These are phyloP conservation scores for Tanytarsus gracilentus DNA, from an alignment of 2,888 invertebrate species.

Conservation along the genomic window DNA sequence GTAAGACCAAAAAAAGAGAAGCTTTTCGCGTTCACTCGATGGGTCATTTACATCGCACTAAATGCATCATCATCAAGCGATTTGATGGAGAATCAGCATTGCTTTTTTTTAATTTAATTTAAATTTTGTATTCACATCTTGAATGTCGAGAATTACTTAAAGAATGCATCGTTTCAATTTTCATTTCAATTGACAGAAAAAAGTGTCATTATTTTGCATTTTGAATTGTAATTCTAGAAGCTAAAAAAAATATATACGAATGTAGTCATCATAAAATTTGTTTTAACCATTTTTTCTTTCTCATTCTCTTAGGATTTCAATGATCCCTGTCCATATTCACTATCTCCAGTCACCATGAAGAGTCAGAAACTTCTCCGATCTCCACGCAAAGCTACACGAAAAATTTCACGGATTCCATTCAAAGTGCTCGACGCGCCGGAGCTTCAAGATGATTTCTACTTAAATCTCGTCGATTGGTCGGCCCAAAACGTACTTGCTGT, in stretches of 20 bases:
- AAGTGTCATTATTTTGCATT: no score
- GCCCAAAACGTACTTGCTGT: slow-evolving; percentile 97
- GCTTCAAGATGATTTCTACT: slow-evolving; percentile 96
- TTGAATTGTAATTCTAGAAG: slow-evolving; percentile 37
- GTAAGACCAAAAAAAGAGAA: no score
- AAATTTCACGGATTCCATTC: slow-evolving; percentile 97
- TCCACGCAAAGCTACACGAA: slow-evolving; percentile 93
- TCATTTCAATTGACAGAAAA: no score
- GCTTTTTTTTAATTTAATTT: neutral
- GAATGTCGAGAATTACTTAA: no score
- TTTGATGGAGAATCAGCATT: no score
- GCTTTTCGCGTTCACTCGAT: neutral
- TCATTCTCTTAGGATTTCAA: slow-evolving; percentile 58
- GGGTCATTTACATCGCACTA: neutral
- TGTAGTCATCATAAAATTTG: slow-evolving; percentile 32
- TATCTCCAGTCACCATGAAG: slow-evolving; percentile 91
- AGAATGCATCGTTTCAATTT: no score
- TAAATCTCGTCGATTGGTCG: slow-evolving; percentile 99
- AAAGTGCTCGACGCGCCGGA: slow-evolving; percentile 95
- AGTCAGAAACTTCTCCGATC: slow-evolving; percentile 90
- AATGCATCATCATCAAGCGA: slow-evolving; percentile 12
- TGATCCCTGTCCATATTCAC: slow-evolving; percentile 80
- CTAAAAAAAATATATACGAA: slow-evolving; percentile 41
- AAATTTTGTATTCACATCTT: neutral
- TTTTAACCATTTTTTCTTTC: slow-evolving; percentile 33